These are phyloP conservation scores for Hydriomena furcata DNA, from an alignment of 2,888 invertebrate genomes.

Conservation along the genomic window DNA sequence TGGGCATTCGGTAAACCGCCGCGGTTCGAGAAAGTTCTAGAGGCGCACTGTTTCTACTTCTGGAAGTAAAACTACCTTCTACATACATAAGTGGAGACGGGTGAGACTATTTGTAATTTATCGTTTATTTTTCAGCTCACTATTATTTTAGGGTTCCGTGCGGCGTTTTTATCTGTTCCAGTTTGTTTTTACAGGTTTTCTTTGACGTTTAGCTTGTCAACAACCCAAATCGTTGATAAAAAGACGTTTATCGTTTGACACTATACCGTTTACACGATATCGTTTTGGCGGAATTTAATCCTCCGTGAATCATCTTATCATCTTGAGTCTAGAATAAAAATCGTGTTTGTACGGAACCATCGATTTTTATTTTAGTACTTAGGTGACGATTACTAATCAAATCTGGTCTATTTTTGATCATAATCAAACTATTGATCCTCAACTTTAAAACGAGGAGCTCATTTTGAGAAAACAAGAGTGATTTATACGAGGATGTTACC, in stretches of 20 bases:
- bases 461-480: constrained; percentile 10
- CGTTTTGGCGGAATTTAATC: neutral
- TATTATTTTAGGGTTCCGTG: constrained; percentile 10
- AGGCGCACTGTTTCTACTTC: constrained; percentile 24
- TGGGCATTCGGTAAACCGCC: constrained; percentile 50
- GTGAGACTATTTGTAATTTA: constrained; percentile 21
- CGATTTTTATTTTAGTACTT: no score
- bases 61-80: constrained; percentile 28
- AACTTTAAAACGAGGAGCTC: constrained; percentile 1
- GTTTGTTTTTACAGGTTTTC: neutral
- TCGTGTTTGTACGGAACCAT: constrained; percentile 3
- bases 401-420: no score
- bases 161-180: constrained; percentile 1
- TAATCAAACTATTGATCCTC: neutral
- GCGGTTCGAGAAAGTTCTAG: constrained; percentile 50
- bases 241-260: no score
- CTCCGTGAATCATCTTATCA: neutral
- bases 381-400: no score
- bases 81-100: constrained; percentile 14
- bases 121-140: constrained; percentile 17
- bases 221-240: no score
- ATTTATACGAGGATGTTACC: constrained; percentile 19
- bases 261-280: no score
- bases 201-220: neutral
- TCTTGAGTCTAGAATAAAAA: neutral